Evolutionary conservation across 2,113 vertebrate genomes (phyloP), one percentile per base, ranked within the genome.

Genomic region (Guaruba guarouba): DNA sequence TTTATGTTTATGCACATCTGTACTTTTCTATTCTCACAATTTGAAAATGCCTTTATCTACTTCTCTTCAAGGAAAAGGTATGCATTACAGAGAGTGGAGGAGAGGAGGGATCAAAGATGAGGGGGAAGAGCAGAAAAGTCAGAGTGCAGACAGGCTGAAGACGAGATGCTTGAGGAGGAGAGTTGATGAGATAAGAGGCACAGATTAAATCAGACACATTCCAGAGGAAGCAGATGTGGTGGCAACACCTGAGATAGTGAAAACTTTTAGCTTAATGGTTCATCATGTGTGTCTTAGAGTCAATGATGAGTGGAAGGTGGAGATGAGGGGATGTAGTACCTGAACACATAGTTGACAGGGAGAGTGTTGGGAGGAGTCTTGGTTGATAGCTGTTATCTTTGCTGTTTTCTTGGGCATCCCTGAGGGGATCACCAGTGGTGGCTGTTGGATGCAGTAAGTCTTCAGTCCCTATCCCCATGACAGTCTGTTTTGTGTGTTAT

Each of bases 371-470:
- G 22, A 74, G 31, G 16, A 31, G 6, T 70, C 48, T 63, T 15
- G 23, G 70, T 37, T 14, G 41, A 6, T 44, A 48, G 39, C 48
- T 68, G 10, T 46, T 90, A 4, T 13, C 52, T 76, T 81, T 59
- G 27, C 57, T 75, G 6, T 24, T 80, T 64, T 69, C 57, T 39
- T 39, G 68, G 57, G n/a, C 63, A 57, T 25, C 15, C 28, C n/a
- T 1, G 0, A 39, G 31, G 31, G 62, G 19, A 43, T 51, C 37
- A 8, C 33, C 25, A 13, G 18, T 1, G 0, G 17, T 48, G 71
- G 13, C 16, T 82, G 14, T 8, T 51, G 62, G 46, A 35, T 31
- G 43, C 43, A 35, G 16, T 7, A 6, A 17, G 28, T 23, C n/a
- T 35, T 66, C n/a, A 52, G 52, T 66, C 37, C 17, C 12, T 48